A percentile compares a stretch with the other conserved stretches of the same genome.
Evolutionary conservation across 2,113 vertebrate genomes (phyloP).

Genomic region (Cavia aperea): DNA sequence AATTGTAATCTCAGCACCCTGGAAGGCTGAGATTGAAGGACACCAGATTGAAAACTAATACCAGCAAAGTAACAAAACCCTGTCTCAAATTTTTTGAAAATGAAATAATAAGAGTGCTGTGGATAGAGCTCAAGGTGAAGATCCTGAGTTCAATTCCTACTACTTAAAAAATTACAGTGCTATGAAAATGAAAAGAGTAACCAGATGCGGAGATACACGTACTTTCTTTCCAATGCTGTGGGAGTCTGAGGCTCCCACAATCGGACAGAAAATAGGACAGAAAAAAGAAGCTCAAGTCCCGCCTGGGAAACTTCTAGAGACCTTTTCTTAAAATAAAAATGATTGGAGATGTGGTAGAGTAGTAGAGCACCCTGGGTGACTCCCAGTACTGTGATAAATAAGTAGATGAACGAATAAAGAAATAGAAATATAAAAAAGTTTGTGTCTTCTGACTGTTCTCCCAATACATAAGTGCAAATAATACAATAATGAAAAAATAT

Average conservation of each 20-base stretch:
- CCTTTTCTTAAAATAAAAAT: not conserved
- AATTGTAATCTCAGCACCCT: not conserved
- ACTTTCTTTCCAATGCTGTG: not conserved
- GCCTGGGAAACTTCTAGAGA: not conserved
- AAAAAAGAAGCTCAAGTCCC: not conserved
- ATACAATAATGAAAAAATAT: not conserved
- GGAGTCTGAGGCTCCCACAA: not conserved
- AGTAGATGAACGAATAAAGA: too few relatives aligned
- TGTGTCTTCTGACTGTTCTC: not conserved
- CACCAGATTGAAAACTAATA: not conserved
- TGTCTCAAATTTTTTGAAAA: not conserved
- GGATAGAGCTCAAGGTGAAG: not conserved
- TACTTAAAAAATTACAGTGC: not conserved
- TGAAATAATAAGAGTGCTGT: not conserved
- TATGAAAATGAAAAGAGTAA: not conserved
- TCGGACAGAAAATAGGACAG: not conserved
- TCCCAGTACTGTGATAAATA: not conserved
- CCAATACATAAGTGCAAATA: not conserved
- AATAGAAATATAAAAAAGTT: too few relatives aligned
- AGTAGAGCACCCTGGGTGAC: not conserved
- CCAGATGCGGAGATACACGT: accelerated
- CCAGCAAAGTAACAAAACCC: not conserved
- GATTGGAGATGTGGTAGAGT: not conserved
- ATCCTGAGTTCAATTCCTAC: not conserved
- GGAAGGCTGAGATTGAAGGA: not conserved